Percentiles rank a stretch among this genome's conserved stretches.
These are phyloP conservation scores for Teleogryllus occipitalis DNA, from an alignment of 1,140 invertebrate species.

Conservation along the genomic window DNA sequence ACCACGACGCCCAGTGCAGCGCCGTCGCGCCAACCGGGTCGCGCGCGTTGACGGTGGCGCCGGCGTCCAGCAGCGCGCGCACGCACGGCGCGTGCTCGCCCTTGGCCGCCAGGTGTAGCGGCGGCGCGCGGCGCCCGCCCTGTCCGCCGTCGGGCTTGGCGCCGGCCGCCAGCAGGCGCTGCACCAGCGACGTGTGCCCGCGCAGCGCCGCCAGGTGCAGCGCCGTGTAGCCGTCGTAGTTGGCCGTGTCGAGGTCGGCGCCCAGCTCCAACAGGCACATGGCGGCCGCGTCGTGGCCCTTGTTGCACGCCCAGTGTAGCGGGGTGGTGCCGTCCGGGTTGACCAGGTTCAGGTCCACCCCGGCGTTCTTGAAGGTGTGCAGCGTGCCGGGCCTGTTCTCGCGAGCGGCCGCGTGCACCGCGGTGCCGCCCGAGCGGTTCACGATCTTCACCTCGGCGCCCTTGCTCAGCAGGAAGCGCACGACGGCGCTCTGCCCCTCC, in stretches of 20 bases:
- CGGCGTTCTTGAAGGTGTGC: not conserved
- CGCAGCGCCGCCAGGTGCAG: not conserved
- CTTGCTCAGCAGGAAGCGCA: not conserved
- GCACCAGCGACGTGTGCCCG: not conserved
- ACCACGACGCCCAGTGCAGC: conserved; percentile 7
- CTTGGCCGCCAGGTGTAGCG: not conserved
- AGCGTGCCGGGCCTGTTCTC: not conserved
- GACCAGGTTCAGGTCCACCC: not conserved
- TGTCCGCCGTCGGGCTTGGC: not conserved
- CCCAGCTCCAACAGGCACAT: not conserved
- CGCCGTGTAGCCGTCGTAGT: not conserved
- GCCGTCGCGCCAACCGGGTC: not conserved
- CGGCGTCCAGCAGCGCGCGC: not conserved
- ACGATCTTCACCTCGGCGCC: not conserved
- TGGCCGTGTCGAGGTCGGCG: not conserved
- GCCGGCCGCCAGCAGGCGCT: too few relatives aligned
- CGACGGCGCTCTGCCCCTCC: not conserved
- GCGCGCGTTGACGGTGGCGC: not conserved
- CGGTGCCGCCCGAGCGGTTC: not conserved
- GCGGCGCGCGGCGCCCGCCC: too few relatives aligned
- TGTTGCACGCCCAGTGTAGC: too few relatives aligned
- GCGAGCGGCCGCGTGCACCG: too few relatives aligned
- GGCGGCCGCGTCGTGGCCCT: not conserved
- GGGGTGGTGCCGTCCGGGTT: too few relatives aligned
- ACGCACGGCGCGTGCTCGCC: not conserved